Conservation (phyloP, 2,888 invertebrate species). For the Erebia epiphron region DNA sequence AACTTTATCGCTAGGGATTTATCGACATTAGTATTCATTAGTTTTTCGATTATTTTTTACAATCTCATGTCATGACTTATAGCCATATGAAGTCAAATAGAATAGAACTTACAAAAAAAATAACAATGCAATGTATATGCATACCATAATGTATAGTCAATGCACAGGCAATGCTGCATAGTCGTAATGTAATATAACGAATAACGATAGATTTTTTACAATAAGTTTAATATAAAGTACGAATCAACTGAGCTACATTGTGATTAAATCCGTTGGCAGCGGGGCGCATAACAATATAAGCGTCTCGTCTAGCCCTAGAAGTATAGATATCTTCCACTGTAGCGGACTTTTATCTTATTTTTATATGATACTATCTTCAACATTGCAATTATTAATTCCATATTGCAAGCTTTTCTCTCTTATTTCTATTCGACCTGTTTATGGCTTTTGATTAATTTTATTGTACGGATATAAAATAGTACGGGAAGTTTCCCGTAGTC, state of each 20-base stretch:
- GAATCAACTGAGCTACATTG: slow-evolving; percentile 82
- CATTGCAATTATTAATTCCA: slow-evolving; percentile 6
- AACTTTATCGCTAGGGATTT: slow-evolving; percentile 8
- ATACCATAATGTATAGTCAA: too few species aligned
- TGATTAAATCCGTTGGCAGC: slow-evolving; percentile 66
- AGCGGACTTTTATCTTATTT: slow-evolving; percentile 1
- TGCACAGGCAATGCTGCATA: slow-evolving; percentile 44
- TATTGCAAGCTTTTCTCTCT: neutral
- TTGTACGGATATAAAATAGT: neutral
- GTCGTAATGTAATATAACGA: slow-evolving; percentile 60
- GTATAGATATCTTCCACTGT: slow-evolving; percentile 34
- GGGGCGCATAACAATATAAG: slow-evolving; percentile 9
- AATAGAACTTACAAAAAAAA: slow-evolving; percentile 48
- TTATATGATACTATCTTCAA: slow-evolving; percentile 18
- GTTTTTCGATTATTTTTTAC: neutral
- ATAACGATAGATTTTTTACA: slow-evolving; percentile 63
- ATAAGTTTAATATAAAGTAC: slow-evolving; percentile 72
- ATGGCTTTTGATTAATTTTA: neutral
- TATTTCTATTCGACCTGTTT: neutral
- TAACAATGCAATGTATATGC: slow-evolving; percentile 47
- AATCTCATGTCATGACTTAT: neutral
- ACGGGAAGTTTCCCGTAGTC: neutral
- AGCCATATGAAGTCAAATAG: slow-evolving; percentile 32
- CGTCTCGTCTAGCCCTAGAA: slow-evolving; percentile 31
- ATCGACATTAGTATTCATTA: neutral